Conservation (phyloP, 2,888 invertebrate species). For the Oxycera nigricornis region DNA sequence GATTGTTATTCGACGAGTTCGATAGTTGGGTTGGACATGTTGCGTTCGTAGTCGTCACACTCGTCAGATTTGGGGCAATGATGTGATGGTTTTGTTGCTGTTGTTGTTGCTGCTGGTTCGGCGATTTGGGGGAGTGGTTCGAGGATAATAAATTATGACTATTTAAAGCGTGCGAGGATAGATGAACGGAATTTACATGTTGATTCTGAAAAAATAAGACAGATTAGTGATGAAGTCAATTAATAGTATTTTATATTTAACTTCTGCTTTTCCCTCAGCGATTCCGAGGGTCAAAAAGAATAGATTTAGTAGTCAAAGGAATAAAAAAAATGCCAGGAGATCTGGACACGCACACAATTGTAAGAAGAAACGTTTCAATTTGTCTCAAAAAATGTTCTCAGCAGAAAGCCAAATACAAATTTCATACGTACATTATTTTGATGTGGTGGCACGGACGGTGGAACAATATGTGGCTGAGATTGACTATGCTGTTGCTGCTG, state of each 20-base stretch:
- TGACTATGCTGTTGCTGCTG: conserved; percentile 61
- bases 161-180: conserved; percentile 62
- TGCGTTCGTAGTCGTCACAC: conserved; percentile 45
- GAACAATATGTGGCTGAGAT: conserved; percentile 61
- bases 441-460: conserved; percentile 60
- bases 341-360: background rate
- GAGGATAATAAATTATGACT: conserved; percentile 61
- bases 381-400: background rate
- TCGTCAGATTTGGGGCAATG: conserved; percentile 41
- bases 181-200: conserved; percentile 56
- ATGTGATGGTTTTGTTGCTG: conserved; percentile 51
- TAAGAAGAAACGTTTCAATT: background rate
- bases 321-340: too few relatives aligned
- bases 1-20: conserved; percentile 56
- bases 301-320: too few relatives aligned
- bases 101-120: conserved; percentile 59
- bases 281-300: too few relatives aligned
- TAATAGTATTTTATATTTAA: background rate
- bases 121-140: conserved; percentile 62
- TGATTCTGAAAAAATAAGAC: conserved; percentile 57
- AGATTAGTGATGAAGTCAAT: background rate
- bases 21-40: conserved; percentile 52
- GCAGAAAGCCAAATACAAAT: too few relatives aligned
- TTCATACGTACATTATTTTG: conserved; percentile 56
- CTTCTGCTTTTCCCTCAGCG: background rate